Base-by-base conservation (phyloP, 1,140 invertebrate genomes). In the Gonatopus flavifemur region DNA sequence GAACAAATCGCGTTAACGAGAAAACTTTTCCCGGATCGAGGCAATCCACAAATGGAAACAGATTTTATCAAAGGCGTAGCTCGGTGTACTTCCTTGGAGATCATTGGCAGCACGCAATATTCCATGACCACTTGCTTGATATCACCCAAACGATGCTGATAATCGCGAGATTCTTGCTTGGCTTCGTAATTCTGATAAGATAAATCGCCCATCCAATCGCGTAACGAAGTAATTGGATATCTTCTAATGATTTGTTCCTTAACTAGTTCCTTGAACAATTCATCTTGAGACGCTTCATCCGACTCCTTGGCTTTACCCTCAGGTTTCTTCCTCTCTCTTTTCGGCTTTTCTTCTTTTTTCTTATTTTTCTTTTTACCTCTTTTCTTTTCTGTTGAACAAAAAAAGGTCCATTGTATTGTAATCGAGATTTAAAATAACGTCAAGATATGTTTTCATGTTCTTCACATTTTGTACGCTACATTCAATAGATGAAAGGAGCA, bases 81-180 rank as follows among this genome's bases (percentile, higher is more conserved):
- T 44, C 77, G 67, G 63, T 84, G 82, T 9, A 83, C 76, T 20
- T 75, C 70, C 43, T 73, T 70, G 16, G 84, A 84, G 21, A 82
- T 82, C 21, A 88, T 66, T 2, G 86, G 86, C 21, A 88, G 69
- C 42, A 88, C 80, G 48, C 82, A 85, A 62, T 84, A 86, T 57
- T 88, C 84, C 56, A 83, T 81, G 2, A 88, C 61, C 1, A 84
- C 69, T 43, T 83, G 74, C 44, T 79, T 74, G 6, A 88, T 74
- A 57, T 69, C 83, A 48, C 64, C 83, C 57, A 59, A 81, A 9
- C 66, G 64, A 16, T 76, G 74, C 2, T 62, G 55, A 3, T 80
- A 77, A 49, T 83, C 50, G 8, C 60, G 56, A 16, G 50, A 41
- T 16, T 72, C 64, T 6, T 16, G 42, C 24, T 47, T 48, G 8